Percentiles rank a stretch among this genome's conserved stretches.
phyloP scores from a whole-genome alignment of 2,113 vertebrate genomes.

The Cariama cristata region DNA sequence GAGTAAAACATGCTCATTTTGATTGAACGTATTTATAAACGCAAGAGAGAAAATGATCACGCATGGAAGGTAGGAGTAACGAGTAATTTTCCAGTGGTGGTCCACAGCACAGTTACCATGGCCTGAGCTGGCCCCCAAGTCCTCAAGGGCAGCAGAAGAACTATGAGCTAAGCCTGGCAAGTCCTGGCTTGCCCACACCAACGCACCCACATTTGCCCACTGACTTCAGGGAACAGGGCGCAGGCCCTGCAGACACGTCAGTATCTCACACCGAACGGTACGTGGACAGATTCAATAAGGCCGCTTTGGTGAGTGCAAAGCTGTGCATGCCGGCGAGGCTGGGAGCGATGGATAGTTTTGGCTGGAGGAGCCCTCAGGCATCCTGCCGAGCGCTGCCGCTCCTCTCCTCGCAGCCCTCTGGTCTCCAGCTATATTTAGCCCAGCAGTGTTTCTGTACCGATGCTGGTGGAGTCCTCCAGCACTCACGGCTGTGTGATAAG shows the following conservation, averaged over 20 bases:
- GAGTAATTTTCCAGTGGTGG: neutral
- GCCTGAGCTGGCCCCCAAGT: neutral
- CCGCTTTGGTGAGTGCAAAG: neutral
- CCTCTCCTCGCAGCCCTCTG: neutral
- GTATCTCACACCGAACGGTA: accelerated
- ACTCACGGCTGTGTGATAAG: neutral
- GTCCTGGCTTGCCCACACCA: neutral
- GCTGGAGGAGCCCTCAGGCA: neutral
- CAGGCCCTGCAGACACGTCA: accelerated
- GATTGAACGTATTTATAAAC: neutral
- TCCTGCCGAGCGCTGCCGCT: neutral
- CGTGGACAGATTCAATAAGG: accelerated
- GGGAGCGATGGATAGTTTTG: neutral
- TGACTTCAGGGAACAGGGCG: neutral
- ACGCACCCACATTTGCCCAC: accelerated
- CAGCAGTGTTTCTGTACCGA: neutral
- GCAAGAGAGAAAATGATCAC: neutral
- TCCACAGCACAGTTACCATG: neutral
- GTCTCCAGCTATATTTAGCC: neutral
- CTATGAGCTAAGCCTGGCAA: neutral
- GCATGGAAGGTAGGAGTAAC: neutral
- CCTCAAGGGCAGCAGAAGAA: neutral
- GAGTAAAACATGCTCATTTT: neutral
- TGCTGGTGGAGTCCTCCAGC: neutral
- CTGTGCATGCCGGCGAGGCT: neutral